These are phyloP conservation scores for Sinocyclocheilus anshuiensis DNA, from an alignment of 2,113 vertebrate genomes.

Conservation along the genomic window DNA sequence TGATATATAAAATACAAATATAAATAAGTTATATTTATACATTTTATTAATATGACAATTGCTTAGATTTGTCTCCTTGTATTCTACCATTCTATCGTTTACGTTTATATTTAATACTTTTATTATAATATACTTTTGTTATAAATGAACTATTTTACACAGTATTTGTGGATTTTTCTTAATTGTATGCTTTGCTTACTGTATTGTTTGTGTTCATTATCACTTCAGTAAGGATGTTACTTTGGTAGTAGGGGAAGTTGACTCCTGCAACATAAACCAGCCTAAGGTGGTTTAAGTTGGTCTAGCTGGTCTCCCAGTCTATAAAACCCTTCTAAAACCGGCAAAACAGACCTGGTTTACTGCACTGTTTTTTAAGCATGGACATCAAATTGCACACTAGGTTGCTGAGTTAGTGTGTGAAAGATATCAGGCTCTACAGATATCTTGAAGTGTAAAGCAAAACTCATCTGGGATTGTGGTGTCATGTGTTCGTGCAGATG, in stretches of 20 bases:
- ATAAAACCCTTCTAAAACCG: not conserved
- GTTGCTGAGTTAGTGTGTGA: not conserved
- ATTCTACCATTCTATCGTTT: too few relatives aligned
- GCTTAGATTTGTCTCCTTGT: too few relatives aligned
- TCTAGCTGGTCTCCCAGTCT: not conserved
- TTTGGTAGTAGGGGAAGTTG: not conserved
- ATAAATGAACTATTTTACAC: too few relatives aligned
- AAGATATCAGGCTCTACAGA: constrained; percentile 12
- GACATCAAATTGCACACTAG: not conserved
- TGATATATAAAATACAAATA: too few relatives aligned
- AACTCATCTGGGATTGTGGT: not conserved
- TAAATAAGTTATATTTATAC: too few relatives aligned
- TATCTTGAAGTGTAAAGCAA: constrained; percentile 40
- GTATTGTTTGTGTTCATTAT: not conserved
- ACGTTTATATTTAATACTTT: too few relatives aligned
- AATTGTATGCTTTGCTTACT: not conserved
- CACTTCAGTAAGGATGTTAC: not conserved
- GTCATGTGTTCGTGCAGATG: constrained; percentile 54
- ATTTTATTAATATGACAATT: too few relatives aligned
- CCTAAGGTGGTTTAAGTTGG: not conserved
- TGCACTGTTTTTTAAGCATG: not conserved
- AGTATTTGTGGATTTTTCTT: too few relatives aligned
- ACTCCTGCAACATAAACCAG: not conserved
- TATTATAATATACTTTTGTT: too few relatives aligned
- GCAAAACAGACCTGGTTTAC: not conserved